Percentiles rank a stretch among this genome's conserved stretches.
These are phyloP conservation scores for Alosa sapidissima DNA, from an alignment of 2,797 vertebrate genomes.

Conservation along the genomic window DNA sequence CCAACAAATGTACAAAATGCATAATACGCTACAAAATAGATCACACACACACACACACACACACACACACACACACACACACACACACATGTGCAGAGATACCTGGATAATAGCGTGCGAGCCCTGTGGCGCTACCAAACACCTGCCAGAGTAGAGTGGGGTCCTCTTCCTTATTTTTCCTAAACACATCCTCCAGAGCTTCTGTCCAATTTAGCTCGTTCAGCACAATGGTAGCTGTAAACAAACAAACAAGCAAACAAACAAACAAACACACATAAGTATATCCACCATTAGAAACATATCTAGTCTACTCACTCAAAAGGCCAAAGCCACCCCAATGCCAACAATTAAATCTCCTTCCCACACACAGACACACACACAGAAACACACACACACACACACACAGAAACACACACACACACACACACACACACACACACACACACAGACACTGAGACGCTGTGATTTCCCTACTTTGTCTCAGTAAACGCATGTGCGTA, in stretches of 20 bases:
- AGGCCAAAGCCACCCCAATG: neutral
- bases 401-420: slow-evolving; percentile 36
- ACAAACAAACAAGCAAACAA: neutral
- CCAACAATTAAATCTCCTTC: too few species aligned
- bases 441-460: neutral
- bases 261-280: neutral
- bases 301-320: neutral
- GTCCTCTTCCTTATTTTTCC: slow-evolving; percentile 89
- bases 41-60: too few species aligned
- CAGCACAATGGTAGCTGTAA: slow-evolving; percentile 88
- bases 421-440: slow-evolving; percentile 24
- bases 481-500: neutral
- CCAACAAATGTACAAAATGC: neutral
- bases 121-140: slow-evolving; percentile 94
- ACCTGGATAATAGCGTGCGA: slow-evolving; percentile 92
- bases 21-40: neutral
- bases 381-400: slow-evolving; percentile 21
- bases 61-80: slow-evolving; percentile 8
- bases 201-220: slow-evolving; percentile 97
- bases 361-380: slow-evolving; percentile 10
- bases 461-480: neutral
- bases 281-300: neutral
- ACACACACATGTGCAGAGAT: slow-evolving; percentile 22
- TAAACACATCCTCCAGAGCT: slow-evolving; percentile 89
- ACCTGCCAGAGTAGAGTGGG: slow-evolving; percentile 94